phyloP scores from a whole-genome alignment of 1,140 invertebrate species.

The Diabrotica undecimpunctata region DNA sequence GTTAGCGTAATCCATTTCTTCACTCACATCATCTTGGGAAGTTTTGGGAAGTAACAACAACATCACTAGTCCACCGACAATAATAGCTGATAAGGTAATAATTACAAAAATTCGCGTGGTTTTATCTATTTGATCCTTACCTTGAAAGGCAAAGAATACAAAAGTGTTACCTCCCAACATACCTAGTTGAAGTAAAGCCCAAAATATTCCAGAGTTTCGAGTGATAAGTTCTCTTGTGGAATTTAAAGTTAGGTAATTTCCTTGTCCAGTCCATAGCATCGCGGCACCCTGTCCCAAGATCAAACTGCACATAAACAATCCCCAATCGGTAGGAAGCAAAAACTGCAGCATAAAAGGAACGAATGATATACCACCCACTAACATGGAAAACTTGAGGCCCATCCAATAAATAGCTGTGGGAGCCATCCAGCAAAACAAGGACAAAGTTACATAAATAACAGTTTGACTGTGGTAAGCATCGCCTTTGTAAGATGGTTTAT shows the following conservation, averaged over 20 bases:
- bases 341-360: slow-evolving; percentile 71
- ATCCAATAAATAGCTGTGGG: slow-evolving; percentile 82
- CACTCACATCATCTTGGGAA: slow-evolving; percentile 52
- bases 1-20: slow-evolving; percentile 54
- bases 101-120: slow-evolving; percentile 70
- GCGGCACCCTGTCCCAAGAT: slow-evolving; percentile 87
- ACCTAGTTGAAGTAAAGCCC: slow-evolving; percentile 90
- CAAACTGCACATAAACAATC: slow-evolving; percentile 80
- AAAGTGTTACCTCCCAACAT: slow-evolving; percentile 92
- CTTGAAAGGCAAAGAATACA: slow-evolving; percentile 86
- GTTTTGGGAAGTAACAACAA: slow-evolving; percentile 59
- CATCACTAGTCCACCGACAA: slow-evolving; percentile 65
- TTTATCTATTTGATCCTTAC: slow-evolving; percentile 62
- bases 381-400: slow-evolving; percentile 80
- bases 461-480: slow-evolving; percentile 86
- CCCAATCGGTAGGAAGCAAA: slow-evolving; percentile 74
- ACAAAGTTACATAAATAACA: slow-evolving; percentile 86
- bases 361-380: slow-evolving; percentile 61
- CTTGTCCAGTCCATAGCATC: slow-evolving; percentile 87
- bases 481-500: slow-evolving; percentile 73
- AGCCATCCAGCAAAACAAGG: slow-evolving; percentile 87
- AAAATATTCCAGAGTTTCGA: slow-evolving; percentile 91
- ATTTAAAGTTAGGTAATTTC: slow-evolving; percentile 89
- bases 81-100: slow-evolving; percentile 66
- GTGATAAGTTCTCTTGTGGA: slow-evolving; percentile 83